phyloP scores from a whole-genome alignment of 2,797 vertebrate genomes.

The Heteromormyrus szaboi region DNA sequence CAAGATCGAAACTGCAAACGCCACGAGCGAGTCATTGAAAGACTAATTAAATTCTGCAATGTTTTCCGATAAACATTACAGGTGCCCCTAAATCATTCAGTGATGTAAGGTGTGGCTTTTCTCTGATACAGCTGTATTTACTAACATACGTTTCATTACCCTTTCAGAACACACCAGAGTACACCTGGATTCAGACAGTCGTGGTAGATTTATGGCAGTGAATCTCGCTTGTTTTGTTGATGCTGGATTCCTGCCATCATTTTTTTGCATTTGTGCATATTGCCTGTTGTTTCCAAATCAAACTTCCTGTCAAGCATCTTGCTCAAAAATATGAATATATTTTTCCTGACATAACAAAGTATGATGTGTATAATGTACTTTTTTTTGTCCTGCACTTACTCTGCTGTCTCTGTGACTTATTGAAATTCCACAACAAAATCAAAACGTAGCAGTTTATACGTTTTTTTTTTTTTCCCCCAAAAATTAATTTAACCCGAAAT shows the following conservation, averaged over 20 bases:
- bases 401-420: background rate
- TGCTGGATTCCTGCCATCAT: conserved; percentile 48
- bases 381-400: background rate
- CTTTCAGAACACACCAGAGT: conserved; percentile 53
- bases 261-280: conserved; percentile 41
- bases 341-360: background rate
- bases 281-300: conserved; percentile 49
- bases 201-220: conserved; percentile 53
- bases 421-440: background rate
- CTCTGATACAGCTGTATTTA: conserved; percentile 54
- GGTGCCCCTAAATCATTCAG: conserved; percentile 33
- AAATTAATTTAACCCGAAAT: background rate
- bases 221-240: conserved; percentile 36
- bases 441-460: background rate
- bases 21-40: conserved; percentile 28
- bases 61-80: conserved; percentile 48
- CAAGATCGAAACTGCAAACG: conserved; percentile 27
- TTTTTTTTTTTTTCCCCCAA: background rate
- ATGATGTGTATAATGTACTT: background rate
- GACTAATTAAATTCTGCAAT: conserved; percentile 41
- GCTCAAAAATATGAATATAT: conserved; percentile 28
- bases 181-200: conserved; percentile 62
- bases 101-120: conserved; percentile 45
- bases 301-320: conserved; percentile 45
- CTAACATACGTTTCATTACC: conserved; percentile 55